Percentiles rank a stretch among this genome's conserved stretches.
Conservation (phyloP, 2,888 invertebrate species). For the Drosophila incognita region DNA sequence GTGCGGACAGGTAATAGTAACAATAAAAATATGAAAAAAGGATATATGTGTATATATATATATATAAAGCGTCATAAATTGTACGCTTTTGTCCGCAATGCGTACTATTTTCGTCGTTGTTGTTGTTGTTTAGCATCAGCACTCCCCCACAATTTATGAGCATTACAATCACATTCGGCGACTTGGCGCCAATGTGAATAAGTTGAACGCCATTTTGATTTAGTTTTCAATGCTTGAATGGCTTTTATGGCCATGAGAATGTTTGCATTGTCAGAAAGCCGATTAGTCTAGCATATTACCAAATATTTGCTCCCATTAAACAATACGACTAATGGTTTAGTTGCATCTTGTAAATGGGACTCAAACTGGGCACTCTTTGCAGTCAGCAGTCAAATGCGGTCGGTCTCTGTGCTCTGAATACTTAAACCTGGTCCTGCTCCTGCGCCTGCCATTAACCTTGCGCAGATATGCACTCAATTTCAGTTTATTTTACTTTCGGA, state of each 20-base stretch:
- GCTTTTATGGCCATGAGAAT: slow-evolving; percentile 9
- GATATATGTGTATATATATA: background rate
- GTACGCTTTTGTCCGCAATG: slow-evolving; percentile 52
- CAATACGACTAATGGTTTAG: slow-evolving; percentile 12
- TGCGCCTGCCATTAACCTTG: slow-evolving; percentile 9
- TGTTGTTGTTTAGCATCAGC: slow-evolving; percentile 15
- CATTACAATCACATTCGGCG: slow-evolving; percentile 59
- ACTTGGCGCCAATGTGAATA: slow-evolving; percentile 58
- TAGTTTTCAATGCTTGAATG: slow-evolving; percentile 29
- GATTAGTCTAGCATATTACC: slow-evolving; percentile 31
- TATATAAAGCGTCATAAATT: slow-evolving; percentile 42
- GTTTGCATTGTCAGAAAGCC: slow-evolving; percentile 24
- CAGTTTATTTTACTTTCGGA: slow-evolving; percentile 72
- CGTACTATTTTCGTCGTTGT: slow-evolving; percentile 22
- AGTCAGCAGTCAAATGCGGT: slow-evolving; percentile 16
- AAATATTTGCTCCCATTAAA: slow-evolving; percentile 45
- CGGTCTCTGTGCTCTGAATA: slow-evolving; percentile 43
- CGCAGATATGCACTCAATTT: slow-evolving; percentile 64
- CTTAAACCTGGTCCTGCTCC: slow-evolving; percentile 20
- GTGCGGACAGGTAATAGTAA: slow-evolving; percentile 30
- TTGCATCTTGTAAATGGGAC: background rate
- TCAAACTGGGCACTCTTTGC: background rate
- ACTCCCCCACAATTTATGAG: slow-evolving; percentile 45
- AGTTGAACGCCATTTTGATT: slow-evolving; percentile 61
- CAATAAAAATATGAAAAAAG: slow-evolving; percentile 34